Percentiles rank a stretch among this genome's conserved stretches.
Conservation (phyloP, 37 sponge, comb jelly and placozoan genomes). For the Halisarca cf. caerulea region DNA sequence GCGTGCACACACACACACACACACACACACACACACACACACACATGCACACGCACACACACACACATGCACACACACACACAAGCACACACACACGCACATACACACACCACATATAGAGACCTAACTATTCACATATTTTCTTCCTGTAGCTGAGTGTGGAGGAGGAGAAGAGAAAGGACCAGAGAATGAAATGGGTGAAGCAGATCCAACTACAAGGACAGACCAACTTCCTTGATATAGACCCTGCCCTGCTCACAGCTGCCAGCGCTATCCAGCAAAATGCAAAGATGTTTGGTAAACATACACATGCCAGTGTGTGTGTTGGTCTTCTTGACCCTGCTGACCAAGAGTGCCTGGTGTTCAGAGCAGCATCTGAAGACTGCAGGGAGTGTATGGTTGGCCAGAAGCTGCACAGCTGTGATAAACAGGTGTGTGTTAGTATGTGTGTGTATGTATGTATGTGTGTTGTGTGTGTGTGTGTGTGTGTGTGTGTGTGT, state of each 20-base stretch:
- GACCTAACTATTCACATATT: too few species aligned
- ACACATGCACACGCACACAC: too few species aligned
- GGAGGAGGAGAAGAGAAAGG: conserved; percentile 48
- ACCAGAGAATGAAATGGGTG: conserved; percentile 44
- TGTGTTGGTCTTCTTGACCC: conserved; percentile 45
- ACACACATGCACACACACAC: not conserved
- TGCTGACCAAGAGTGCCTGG: not conserved
- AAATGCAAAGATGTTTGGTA: conserved; percentile 61
- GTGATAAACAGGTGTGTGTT: conserved; percentile 27
- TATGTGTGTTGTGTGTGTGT: not conserved
- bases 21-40: not conserved
- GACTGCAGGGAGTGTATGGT: conserved; percentile 30
- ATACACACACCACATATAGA: too few species aligned
- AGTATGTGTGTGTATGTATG: not conserved
- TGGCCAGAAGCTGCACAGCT: conserved; percentile 44
- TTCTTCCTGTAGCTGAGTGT: conserved; percentile 37
- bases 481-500: too few species aligned
- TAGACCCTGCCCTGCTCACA: conserved; percentile 22
- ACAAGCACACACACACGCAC: not conserved
- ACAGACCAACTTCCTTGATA: conserved; percentile 38
- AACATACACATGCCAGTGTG: conserved; percentile 32
- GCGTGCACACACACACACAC: not conserved
- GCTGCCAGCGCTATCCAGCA: conserved; percentile 47
- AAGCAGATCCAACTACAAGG: conserved; percentile 33
- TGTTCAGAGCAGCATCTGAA: conserved; percentile 52